These are phyloP conservation scores for Scotopteryx bipunctaria DNA, from an alignment of 2,888 invertebrate genomes.

Conservation along the genomic window DNA sequence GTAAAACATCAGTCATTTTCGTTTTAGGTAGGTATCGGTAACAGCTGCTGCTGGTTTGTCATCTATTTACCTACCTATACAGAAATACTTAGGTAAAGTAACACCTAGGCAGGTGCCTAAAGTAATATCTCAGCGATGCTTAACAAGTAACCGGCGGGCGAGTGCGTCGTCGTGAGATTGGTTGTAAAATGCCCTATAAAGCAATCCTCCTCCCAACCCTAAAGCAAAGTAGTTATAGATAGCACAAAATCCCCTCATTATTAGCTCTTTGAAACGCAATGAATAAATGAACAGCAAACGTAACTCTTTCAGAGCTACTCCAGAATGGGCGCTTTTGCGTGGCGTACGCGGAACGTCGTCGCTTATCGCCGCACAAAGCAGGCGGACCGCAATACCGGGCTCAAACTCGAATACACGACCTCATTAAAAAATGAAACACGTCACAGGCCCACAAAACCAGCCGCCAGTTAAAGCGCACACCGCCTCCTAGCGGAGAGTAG, in stretches of 20 bases:
- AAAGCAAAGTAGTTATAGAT: constrained; percentile 29
- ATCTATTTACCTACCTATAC: too few relatives aligned
- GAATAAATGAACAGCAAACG: constrained; percentile 71
- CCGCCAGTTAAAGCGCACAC: constrained; percentile 71
- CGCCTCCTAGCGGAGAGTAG: constrained; percentile 79
- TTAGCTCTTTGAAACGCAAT: constrained; percentile 54
- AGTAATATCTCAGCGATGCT: too few relatives aligned
- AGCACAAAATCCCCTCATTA: constrained; percentile 43
- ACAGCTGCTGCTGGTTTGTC: too few relatives aligned
- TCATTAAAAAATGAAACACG: constrained; percentile 80
- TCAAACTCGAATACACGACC: constrained; percentile 72
- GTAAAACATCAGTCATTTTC: too few relatives aligned
- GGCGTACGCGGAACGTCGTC: constrained; percentile 44
- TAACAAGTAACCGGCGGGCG: neutral
- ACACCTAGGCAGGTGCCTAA: too few relatives aligned
- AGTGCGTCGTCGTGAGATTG: constrained; percentile 10
- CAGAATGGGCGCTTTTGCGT: constrained; percentile 53
- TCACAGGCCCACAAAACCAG: constrained; percentile 65
- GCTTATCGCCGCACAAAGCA: constrained; percentile 60
- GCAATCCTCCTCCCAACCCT: constrained; percentile 8
- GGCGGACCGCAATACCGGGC: constrained; percentile 59
- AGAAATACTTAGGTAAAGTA: too few relatives aligned
- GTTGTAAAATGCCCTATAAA: constrained; percentile 1
- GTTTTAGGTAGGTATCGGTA: too few relatives aligned
- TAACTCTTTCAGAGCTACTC: constrained; percentile 68